Evolutionary conservation across 2,888 invertebrate species (phyloP).

Genomic region (Lasioglossum figueresi): DNA sequence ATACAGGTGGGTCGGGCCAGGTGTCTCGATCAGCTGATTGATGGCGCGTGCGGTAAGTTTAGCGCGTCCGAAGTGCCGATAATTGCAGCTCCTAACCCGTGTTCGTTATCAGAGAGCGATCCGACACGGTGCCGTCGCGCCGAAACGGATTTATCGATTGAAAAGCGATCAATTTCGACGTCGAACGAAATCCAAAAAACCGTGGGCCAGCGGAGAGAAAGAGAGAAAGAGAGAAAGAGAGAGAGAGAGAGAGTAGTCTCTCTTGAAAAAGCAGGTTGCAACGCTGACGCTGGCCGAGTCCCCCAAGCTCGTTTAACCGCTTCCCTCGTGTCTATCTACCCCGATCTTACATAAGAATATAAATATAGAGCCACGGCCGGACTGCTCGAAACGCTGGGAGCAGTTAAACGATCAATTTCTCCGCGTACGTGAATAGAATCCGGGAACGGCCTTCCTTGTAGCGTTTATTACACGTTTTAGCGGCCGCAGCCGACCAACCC

Average conservation of each 20-base stretch:
- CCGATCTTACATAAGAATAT: conserved; percentile 78
- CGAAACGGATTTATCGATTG: conserved; percentile 62
- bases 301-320: conserved; percentile 64
- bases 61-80: conserved; percentile 78
- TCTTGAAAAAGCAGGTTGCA: conserved; percentile 73
- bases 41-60: conserved; percentile 76
- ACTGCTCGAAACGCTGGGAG: conserved; percentile 75
- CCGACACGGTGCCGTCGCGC: conserved; percentile 63
- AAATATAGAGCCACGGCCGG: conserved; percentile 76
- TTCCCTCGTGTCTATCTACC: conserved; percentile 78
- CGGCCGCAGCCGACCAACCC: neutral
- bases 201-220: conserved; percentile 9
- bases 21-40: conserved; percentile 77
- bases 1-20: conserved; percentile 77
- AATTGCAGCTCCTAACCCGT: conserved; percentile 70
- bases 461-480: conserved; percentile 47
- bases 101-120: conserved; percentile 72
- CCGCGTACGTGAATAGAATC: conserved; percentile 59
- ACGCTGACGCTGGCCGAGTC: conserved; percentile 59
- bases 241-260: conserved; percentile 3
- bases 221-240: no score
- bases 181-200: conserved; percentile 29
- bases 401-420: conserved; percentile 73
- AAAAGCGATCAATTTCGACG: conserved; percentile 19
- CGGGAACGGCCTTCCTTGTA: conserved; percentile 24